phyloP scores from a whole-genome alignment of 2,888 invertebrate species.

The Glyphotaelius pellucidus region DNA sequence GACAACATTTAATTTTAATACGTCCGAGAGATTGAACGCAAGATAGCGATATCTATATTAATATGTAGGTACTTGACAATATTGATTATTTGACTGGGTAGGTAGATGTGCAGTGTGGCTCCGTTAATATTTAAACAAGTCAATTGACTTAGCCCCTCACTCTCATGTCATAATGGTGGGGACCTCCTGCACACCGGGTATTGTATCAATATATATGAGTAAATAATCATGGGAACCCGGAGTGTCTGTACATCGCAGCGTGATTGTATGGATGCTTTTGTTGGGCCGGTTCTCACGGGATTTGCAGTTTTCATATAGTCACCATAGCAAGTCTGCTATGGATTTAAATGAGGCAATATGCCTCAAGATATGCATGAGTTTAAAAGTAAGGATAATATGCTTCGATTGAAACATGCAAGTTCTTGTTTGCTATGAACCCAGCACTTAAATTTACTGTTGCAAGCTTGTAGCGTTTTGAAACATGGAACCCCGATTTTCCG shows the following conservation, averaged over 20 bases:
- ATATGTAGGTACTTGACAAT: neutral
- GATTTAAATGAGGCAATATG: neutral
- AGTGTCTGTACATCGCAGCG: slow-evolving; percentile 25
- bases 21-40: neutral
- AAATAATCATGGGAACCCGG: slow-evolving; percentile 31
- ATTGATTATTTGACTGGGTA: slow-evolving; percentile 25
- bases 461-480: no score
- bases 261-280: neutral
- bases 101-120: slow-evolving; percentile 8
- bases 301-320: neutral
- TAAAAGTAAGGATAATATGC: neutral
- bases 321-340: neutral
- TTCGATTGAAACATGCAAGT: neutral
- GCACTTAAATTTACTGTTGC: neutral
- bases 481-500: no score
- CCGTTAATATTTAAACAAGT: slow-evolving; percentile 45
- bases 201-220: slow-evolving; percentile 2
- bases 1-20: neutral
- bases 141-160: slow-evolving; percentile 32
- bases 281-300: neutral
- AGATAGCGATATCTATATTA: neutral
- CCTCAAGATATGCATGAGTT: neutral
- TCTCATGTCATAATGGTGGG: slow-evolving; percentile 8
- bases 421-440: neutral
- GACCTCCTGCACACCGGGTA: neutral